Evolutionary conservation across 2,113 vertebrate genomes (phyloP).

Genomic region (Microcebus murinus): DNA sequence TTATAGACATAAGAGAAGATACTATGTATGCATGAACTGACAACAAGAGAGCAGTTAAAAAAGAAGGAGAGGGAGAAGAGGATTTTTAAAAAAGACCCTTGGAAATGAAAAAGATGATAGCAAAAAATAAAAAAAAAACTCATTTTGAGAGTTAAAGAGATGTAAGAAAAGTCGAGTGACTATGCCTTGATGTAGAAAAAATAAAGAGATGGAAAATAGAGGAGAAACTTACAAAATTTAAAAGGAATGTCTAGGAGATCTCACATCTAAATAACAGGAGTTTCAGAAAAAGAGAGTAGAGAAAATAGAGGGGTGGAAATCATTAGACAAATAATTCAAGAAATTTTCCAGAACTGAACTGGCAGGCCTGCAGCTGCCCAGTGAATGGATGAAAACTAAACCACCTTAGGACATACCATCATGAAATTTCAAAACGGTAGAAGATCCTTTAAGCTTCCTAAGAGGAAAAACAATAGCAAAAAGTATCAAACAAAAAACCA

Average conservation of each 20-base stretch:
- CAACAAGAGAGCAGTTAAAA: not conserved
- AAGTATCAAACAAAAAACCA: not conserved
- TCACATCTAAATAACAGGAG: not conserved
- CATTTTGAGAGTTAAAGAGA: not conserved
- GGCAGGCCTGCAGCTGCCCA: not conserved
- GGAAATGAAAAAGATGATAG: not conserved
- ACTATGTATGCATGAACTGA: not conserved
- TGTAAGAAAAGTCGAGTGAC: not conserved
- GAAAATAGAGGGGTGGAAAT: not conserved
- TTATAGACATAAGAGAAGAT: conserved; percentile 7
- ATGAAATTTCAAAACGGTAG: not conserved
- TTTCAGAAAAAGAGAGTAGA: not conserved
- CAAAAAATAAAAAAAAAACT: not conserved
- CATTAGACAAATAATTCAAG: not conserved
- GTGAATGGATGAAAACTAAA: not conserved
- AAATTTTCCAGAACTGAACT: not conserved
- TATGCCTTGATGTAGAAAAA: conserved; percentile 5
- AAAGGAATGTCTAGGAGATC: not conserved
- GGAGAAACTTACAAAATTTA: not conserved
- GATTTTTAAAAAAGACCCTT: not conserved
- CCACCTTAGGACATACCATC: not conserved
- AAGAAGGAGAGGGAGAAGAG: not conserved
- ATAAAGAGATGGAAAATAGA: not conserved
- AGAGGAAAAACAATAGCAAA: conserved; percentile 5
- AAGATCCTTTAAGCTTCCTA: not conserved